Base-by-base conservation (phyloP, 1,140 invertebrate genomes). In the Diorhabda sublineata region DNA sequence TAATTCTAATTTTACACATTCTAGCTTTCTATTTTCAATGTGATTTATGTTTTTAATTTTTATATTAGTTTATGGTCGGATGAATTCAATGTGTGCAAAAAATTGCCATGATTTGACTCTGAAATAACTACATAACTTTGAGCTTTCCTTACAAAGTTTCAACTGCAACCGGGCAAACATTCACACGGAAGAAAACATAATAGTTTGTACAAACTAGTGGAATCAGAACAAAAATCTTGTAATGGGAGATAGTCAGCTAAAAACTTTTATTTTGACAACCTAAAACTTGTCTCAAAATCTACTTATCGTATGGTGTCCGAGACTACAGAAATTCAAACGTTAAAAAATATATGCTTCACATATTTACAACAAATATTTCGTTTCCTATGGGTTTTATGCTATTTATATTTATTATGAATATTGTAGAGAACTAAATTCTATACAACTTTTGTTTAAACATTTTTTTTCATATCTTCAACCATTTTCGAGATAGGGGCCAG, bases 201-300 rank as follows among this genome's bases (percentile, higher is more conserved):
- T 60, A 60, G 58, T 42, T 42, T 42, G 9, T 11, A 7, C 9
- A 0, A 7, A 60, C 42, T 60, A 60, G 58, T 60, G 11, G 8
- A 60, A 60, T 11, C 3, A 60, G 58, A 42, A 42, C 58, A 62
- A 62, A 6, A 42, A 43, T 7, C 43, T 62, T 3, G 8, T n/a
- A 62, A 9, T 62, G 61, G 9, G 0, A 62, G 43, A 62, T 45
- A 45, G 4, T 44, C 62, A 64, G 62, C 8, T 64, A 45, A 45
- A 64, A 52, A 45, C 6, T 45, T 64, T 45, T 64, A 64, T 52
- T 11, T 64, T 64, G 62, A 45, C 44, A 64, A 42, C 45, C 61
- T 4, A 45, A 45, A 52, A 63, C 3, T 63, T 63, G 61, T 63
- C 61, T 63, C 61, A 63, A n/a, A 63, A 52, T 11, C 61, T 63